Percentiles rank a stretch among this genome's conserved stretches.
These are phyloP conservation scores for Morone chrysops DNA, from an alignment of 2,113 vertebrate genomes.

Conservation along the genomic window DNA sequence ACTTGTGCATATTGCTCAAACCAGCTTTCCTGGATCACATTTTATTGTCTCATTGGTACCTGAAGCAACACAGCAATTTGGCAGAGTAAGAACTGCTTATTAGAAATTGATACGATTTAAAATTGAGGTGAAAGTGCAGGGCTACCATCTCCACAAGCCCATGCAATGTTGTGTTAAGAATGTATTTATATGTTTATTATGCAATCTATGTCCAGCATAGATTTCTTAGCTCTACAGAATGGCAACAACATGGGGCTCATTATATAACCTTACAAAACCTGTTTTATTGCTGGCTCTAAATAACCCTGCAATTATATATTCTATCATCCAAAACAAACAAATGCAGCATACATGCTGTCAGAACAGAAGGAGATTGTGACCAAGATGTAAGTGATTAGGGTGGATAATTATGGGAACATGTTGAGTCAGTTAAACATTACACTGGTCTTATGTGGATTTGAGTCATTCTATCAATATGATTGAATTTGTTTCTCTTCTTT, in stretches of 20 bases:
- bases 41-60: background rate
- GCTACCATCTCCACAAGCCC: background rate
- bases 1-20: background rate
- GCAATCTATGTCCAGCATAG: background rate
- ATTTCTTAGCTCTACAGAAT: background rate
- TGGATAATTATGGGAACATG: slow-evolving; percentile 26
- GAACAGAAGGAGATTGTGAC: background rate
- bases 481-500: background rate
- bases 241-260: background rate
- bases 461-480: slow-evolving; percentile 1
- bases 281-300: slow-evolving; percentile 23
- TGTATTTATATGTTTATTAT: background rate
- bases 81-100: no score
- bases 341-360: background rate
- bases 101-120: background rate
- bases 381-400: slow-evolving; percentile 25
- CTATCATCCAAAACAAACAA: slow-evolving; percentile 24
- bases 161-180: background rate
- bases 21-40: background rate
- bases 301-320: slow-evolving; percentile 30
- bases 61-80: background rate
- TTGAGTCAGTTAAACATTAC: background rate
- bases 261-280: slow-evolving; percentile 20
- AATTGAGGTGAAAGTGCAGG: background rate
- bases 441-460: background rate